Conservation (phyloP, 1,140 invertebrate species). For the Frieseomelitta varia region DNA sequence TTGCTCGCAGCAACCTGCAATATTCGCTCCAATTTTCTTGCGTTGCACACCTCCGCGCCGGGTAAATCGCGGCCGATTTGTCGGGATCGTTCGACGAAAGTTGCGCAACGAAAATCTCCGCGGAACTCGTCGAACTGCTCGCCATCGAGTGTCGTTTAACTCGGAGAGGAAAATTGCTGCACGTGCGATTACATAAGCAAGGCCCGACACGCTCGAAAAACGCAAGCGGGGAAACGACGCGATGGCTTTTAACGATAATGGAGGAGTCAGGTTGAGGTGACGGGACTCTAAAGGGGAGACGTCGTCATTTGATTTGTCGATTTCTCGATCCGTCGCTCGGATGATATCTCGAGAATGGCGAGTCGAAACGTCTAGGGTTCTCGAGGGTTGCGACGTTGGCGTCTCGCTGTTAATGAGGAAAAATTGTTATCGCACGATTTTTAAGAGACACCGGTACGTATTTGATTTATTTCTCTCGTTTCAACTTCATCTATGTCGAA, state of each 20-base stretch:
- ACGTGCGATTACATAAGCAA: not conserved
- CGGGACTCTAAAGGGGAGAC: not conserved
- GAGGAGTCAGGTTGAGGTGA: not conserved
- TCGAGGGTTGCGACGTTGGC: not conserved
- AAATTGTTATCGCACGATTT: not conserved
- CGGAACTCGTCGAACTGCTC: not conserved
- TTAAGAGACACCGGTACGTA: not conserved
- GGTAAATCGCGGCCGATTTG: constrained; percentile 30
- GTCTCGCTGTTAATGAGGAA: not conserved
- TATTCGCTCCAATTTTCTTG: constrained; percentile 38
- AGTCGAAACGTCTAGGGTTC: not conserved
- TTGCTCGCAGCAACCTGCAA: not conserved
- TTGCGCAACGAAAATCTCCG: constrained; percentile 36
- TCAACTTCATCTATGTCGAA: not conserved
- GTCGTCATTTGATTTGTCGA: not conserved
- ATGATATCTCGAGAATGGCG: not conserved
- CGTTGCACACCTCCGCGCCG: constrained; percentile 4
- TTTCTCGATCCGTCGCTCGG: not conserved
- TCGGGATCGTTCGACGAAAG: not conserved
- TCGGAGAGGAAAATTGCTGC: not conserved
- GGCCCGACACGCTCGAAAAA: not conserved
- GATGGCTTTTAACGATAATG: not conserved
- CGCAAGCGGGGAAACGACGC: not conserved
- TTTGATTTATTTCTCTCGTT: not conserved
- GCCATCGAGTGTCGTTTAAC: constrained; percentile 1